A percentile compares a stretch with the other conserved stretches of the same genome.
Evolutionary conservation across 1,140 invertebrate species (phyloP).

Genomic region (Bacillus rossius): DNA sequence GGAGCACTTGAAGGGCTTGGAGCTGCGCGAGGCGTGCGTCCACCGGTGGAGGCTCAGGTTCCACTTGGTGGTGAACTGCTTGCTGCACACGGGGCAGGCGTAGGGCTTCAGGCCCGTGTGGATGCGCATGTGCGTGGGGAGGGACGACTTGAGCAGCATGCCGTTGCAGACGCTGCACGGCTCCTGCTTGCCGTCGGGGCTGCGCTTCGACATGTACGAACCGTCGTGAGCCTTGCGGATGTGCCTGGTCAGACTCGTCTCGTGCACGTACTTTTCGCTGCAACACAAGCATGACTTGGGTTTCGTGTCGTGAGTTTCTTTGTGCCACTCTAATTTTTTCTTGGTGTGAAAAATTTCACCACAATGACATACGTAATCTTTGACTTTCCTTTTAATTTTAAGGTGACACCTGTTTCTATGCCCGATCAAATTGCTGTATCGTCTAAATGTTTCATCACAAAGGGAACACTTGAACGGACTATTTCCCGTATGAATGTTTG

Average conservation of each 20-base stretch:
- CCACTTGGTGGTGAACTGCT: constrained; percentile 82
- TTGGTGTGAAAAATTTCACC: constrained; percentile 75
- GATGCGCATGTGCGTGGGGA: constrained; percentile 73
- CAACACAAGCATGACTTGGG: constrained; percentile 79
- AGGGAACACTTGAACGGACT: constrained; percentile 74
- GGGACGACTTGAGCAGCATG: constrained; percentile 68
- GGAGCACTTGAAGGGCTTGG: constrained; percentile 81
- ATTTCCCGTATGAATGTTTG: constrained; percentile 73
- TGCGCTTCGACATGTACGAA: constrained; percentile 58
- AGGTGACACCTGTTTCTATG: constrained; percentile 68
- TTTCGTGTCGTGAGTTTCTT: constrained; percentile 73
- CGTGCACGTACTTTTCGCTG: constrained; percentile 77
- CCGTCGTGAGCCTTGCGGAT: constrained; percentile 74
- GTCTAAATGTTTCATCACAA: constrained; percentile 75
- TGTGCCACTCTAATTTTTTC: constrained; percentile 77
- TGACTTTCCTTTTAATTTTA: constrained; percentile 57
- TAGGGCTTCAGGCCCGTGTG: constrained; percentile 69
- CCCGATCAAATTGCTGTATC: constrained; percentile 80
- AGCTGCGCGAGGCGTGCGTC: constrained; percentile 77
- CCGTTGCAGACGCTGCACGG: constrained; percentile 75
- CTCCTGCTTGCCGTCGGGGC: constrained; percentile 58
- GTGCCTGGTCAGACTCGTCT: constrained; percentile 73
- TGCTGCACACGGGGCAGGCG: constrained; percentile 76
- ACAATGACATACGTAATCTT: constrained; percentile 75
- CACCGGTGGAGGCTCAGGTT: constrained; percentile 83